A percentile compares a stretch with the other conserved stretches of the same genome.
phyloP scores from a whole-genome alignment of 2,113 vertebrate species.

The Nematolebias whitei region DNA sequence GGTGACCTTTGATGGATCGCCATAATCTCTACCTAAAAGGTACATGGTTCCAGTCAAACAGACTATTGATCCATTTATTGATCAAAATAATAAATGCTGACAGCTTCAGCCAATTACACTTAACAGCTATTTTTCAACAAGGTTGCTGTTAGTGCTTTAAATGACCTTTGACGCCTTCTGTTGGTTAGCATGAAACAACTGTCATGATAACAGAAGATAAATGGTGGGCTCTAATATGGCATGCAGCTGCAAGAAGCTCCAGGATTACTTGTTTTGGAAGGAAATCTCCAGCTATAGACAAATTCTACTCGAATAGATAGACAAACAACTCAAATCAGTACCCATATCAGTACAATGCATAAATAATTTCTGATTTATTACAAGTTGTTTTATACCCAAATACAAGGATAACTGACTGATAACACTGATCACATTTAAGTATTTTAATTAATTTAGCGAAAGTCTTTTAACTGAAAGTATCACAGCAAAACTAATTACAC shows the following conservation, averaged over 20 bases:
- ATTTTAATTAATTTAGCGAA: no score
- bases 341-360: no score
- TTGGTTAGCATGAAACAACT: slow-evolving; percentile 12
- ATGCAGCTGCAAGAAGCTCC: neutral
- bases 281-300: neutral
- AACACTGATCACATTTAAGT: no score
- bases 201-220: neutral
- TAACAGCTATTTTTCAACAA: slow-evolving; percentile 42
- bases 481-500: no score
- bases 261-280: neutral
- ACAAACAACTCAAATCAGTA: no score
- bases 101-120: slow-evolving; percentile 17
- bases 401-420: no score
- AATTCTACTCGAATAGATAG: no score
- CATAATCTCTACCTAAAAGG: slow-evolving; percentile 35
- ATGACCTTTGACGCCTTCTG: slow-evolving; percentile 39
- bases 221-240: slow-evolving; percentile 1
- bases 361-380: no score
- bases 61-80: slow-evolving; percentile 46
- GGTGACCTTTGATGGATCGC: slow-evolving; percentile 28
- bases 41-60: slow-evolving; percentile 30
- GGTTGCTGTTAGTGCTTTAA: slow-evolving; percentile 14
- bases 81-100: slow-evolving; percentile 27
- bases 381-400: no score
- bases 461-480: no score